Evolutionary conservation across 1,140 invertebrate species (phyloP), one percentile per base, ranked within the genome.

Genomic region (Brachystomella parvula): DNA sequence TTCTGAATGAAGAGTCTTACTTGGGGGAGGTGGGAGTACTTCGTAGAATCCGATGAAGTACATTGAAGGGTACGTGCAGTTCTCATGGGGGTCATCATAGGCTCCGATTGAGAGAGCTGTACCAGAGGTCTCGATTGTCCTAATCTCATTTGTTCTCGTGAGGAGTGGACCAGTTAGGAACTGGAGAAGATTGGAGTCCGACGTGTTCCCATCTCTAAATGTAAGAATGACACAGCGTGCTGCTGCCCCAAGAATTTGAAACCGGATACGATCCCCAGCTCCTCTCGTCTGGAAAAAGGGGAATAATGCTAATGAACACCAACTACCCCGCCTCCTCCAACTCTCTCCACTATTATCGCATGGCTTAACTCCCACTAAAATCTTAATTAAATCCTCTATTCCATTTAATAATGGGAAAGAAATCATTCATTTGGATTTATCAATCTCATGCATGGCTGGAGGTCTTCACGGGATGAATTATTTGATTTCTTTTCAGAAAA

Each of bases 131-230:
- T 71, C 69, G 32, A 71, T 47, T 17, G 33, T 65, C 1, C 49
- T 32, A 17, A 44, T 65, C 26, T 53, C 12, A 53, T 53, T 53
- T 12, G 24, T 53, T 24, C 24, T 9, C 6, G 49, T 53, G 9
- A 53, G 49, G 49, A 53, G 49, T 6, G 49, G 49, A 24, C 12
- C 47, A 26, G 61, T 64, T 31, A 68, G 64, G 29, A 68, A 35
- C 44, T 68, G 32, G 9, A 68, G 39, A 1, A 64, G 29, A 63
- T 73, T 69, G 19, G 72, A 71, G 47, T 73, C 72, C 0, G 67
- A 53, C n/a, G 72, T 71, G 29, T 71, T 68, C 9, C 72, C 72
- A 28, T 73, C 72, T 19, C 72, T 44, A 29, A 73, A 69, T 1
- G 53, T 64, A 28, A 73, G 53, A 1, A n/a, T 56, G 1, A 64